phyloP scores from a whole-genome alignment of 2,888 invertebrate genomes.

The Conistra vaccinii region DNA sequence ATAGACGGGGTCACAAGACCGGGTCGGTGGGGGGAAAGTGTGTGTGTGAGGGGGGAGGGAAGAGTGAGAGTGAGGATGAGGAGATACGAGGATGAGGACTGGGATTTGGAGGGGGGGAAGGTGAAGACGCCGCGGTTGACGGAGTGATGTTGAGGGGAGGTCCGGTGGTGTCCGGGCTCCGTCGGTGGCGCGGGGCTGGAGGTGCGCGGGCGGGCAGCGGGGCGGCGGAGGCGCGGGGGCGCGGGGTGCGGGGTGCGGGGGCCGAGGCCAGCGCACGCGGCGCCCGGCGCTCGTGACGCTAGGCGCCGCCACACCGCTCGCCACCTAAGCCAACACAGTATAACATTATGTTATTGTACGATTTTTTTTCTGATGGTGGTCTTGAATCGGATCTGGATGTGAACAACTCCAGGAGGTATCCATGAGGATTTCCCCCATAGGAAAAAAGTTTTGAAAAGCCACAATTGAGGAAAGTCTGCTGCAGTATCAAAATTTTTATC shows the following conservation, averaged over 20 bases:
- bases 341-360: neutral
- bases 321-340: slow-evolving; percentile 79
- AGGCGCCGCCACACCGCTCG: slow-evolving; percentile 89
- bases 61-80: slow-evolving; percentile 66
- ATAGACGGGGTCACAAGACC: slow-evolving; percentile 81
- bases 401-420: too few relatives aligned
- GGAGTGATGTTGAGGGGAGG: slow-evolving; percentile 77
- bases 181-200: slow-evolving; percentile 67
- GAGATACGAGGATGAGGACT: slow-evolving; percentile 55
- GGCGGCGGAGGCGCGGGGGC: slow-evolving; percentile 65
- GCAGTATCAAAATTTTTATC: neutral
- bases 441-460: neutral
- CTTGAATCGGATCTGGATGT: neutral
- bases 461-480: neutral
- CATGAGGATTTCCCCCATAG: too few relatives aligned
- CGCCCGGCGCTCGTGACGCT: slow-evolving; percentile 69
- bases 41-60: slow-evolving; percentile 52
- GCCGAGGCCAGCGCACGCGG: slow-evolving; percentile 70
- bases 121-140: slow-evolving; percentile 83
- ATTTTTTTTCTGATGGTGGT: neutral
- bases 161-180: slow-evolving; percentile 68
- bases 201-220: slow-evolving; percentile 66
- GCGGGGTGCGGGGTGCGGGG: slow-evolving; percentile 57
- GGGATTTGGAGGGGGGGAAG: slow-evolving; percentile 61
- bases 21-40: slow-evolving; percentile 68